A percentile compares a stretch with the other conserved stretches of the same genome.
phyloP scores from a whole-genome alignment of 2,888 invertebrate genomes.

The Aphidius colemani region DNA sequence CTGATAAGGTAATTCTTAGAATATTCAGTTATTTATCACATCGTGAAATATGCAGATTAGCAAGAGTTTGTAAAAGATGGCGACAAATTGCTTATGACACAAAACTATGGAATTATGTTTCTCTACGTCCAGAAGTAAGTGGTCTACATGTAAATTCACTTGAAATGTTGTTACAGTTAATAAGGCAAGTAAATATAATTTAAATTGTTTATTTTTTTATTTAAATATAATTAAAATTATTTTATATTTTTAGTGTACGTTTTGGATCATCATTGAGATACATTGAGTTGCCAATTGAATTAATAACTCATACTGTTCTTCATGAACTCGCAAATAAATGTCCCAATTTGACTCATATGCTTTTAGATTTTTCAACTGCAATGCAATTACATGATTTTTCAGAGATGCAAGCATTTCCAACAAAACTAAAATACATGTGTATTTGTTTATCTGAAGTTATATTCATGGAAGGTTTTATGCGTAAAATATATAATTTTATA shows the following conservation, averaged over 20 bases:
- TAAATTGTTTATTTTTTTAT: neutral
- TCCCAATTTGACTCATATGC: conserved; percentile 93
- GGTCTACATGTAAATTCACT: conserved; percentile 89
- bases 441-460: conserved; percentile 99
- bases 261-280: conserved; percentile 88
- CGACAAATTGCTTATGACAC: conserved; percentile 94
- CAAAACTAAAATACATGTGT: conserved; percentile 91
- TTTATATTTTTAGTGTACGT: conserved; percentile 65
- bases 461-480: conserved; percentile 99
- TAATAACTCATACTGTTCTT: conserved; percentile 94
- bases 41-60: conserved; percentile 91
- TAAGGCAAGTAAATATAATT: conserved; percentile 62
- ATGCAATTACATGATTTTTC: conserved; percentile 99
- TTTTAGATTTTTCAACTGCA: conserved; percentile 97
- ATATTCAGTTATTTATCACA: conserved; percentile 94
- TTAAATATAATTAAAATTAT: neutral
- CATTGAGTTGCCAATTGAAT: conserved; percentile 92
- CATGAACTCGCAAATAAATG: conserved; percentile 97
- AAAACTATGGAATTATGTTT: conserved; percentile 93
- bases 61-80: conserved; percentile 96
- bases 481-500: conserved; percentile 99
- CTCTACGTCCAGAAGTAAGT: conserved; percentile 93
- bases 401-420: conserved; percentile 97
- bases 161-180: conserved; percentile 84
- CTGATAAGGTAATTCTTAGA: conserved; percentile 93